phyloP scores from a whole-genome alignment of 2,797 vertebrate species.

The Premnoplex brunnescens region DNA sequence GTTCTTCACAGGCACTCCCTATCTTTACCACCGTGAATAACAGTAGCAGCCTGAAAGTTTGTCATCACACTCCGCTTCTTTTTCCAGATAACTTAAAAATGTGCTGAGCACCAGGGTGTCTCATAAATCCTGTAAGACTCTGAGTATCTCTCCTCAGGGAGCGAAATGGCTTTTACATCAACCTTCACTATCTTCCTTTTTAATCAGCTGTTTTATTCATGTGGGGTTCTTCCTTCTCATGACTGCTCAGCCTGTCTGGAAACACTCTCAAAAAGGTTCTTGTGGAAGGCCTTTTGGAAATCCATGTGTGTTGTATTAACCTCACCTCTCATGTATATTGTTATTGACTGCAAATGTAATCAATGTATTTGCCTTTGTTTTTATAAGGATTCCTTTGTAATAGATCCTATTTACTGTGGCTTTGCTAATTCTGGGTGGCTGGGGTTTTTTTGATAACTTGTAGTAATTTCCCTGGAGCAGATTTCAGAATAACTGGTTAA shows the following conservation, averaged over 20 bases:
- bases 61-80: not conserved
- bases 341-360: not conserved
- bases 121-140: conserved; percentile 19
- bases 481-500: not conserved
- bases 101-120: not conserved
- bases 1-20: not conserved
- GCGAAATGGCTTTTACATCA: not conserved
- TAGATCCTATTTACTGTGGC: not conserved
- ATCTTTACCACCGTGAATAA: conserved; percentile 4
- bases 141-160: not conserved
- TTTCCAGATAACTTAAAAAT: conserved; percentile 8
- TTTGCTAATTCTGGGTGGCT: not conserved
- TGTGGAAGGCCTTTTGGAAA: not conserved
- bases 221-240: not conserved
- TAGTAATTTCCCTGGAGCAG: not conserved
- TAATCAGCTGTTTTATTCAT: not conserved
- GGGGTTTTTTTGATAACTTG: not conserved
- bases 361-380: not conserved
- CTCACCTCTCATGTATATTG: not conserved
- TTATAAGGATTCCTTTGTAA: not conserved
- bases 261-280: not conserved
- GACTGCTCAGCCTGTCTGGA: not conserved
- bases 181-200: not conserved
- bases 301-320: not conserved
- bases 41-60: not conserved